Evolutionary conservation across 2,113 vertebrate genomes (phyloP), one percentile per base, ranked within the genome.

Genomic region (Coturnix japonica): DNA sequence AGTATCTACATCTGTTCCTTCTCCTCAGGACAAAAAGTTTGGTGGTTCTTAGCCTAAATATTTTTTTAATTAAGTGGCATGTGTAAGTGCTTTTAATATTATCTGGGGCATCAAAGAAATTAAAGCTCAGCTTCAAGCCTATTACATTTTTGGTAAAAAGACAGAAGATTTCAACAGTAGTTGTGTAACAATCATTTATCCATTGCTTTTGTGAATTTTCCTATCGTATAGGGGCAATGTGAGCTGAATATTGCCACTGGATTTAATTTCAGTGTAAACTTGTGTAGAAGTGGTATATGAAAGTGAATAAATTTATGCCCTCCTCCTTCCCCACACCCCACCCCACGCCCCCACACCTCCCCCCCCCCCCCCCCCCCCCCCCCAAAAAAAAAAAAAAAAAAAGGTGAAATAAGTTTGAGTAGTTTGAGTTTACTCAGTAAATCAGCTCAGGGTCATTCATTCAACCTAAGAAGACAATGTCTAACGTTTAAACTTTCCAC

Each of bases 401-500:
- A 92, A 80, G 54, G 46, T 80, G 60, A 88, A 93, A 59, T 85
- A 70, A 53, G 44, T 87, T 95, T 87, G 26, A 39, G 13, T 87
- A 53, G 44, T 87, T 95, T 87, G 26, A 39, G 13, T 87, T 90
- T 93, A 41, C 49, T 75, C n/a, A 25, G 43, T 79, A 84, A 66
- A 89, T 76, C 78, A 77, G 60, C 78, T 75, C 60, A 71, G 75
- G 47, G 75, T 91, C 86, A 43, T 87, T 92, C 91, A 94, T 64
- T 87, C 74, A 85, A 23, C 33, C 64, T 89, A 86, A 85, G 66
- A 93, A 85, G 17, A 94, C 56, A 91, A 93, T 60, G 70, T 89
- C 63, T 84, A 86, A 85, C 86, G 81, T 47, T 87, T 95, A 86
- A 95, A 89, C 77, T 87, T 85, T 76, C 95, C 67, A 47, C 56